Evolutionary conservation across 1,140 invertebrate species (phyloP).

Genomic region (Scaptodrosophila lebanonensis): DNA sequence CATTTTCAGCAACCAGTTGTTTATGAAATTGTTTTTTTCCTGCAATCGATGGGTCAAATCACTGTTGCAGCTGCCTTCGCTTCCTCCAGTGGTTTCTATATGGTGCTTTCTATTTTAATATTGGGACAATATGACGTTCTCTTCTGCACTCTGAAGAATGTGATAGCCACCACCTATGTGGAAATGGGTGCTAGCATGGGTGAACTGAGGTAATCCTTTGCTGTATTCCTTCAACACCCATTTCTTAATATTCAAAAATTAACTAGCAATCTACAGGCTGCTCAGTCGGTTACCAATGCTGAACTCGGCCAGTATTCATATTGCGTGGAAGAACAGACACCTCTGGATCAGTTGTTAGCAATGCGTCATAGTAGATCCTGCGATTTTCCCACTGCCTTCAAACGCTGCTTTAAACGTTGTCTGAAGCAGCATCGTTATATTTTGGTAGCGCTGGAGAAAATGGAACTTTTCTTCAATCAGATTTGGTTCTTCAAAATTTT

Average conservation of each 20-base stretch:
- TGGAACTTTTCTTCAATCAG: slow-evolving; percentile 24
- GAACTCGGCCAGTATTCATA: slow-evolving; percentile 26
- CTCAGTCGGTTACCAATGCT: slow-evolving; percentile 3
- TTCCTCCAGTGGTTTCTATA: slow-evolving; percentile 20
- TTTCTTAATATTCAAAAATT: no score
- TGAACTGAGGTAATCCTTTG: neutral
- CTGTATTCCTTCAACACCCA: neutral
- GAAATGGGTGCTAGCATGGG: slow-evolving; percentile 2
- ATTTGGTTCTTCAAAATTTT: slow-evolving; percentile 35
- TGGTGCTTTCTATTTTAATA: slow-evolving; percentile 26
- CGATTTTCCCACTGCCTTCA: neutral
- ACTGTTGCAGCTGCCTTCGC: slow-evolving; percentile 31
- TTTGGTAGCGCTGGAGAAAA: neutral
- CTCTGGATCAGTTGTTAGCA: no score
- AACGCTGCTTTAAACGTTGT: neutral
- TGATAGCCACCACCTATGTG: slow-evolving; percentile 28
- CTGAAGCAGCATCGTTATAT: slow-evolving; percentile 28
- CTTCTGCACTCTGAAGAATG: slow-evolving; percentile 41
- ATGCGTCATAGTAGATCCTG: no score
- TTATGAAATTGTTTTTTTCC: slow-evolving; percentile 24
- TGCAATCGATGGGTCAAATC: slow-evolving; percentile 32
- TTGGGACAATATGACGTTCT: slow-evolving; percentile 45
- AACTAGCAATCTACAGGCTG: slow-evolving; percentile 7
- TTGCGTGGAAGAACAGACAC: neutral
- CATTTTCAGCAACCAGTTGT: slow-evolving; percentile 30